phyloP scores from a whole-genome alignment of 2,113 vertebrate genomes.

The Hemichromis elongatus region DNA sequence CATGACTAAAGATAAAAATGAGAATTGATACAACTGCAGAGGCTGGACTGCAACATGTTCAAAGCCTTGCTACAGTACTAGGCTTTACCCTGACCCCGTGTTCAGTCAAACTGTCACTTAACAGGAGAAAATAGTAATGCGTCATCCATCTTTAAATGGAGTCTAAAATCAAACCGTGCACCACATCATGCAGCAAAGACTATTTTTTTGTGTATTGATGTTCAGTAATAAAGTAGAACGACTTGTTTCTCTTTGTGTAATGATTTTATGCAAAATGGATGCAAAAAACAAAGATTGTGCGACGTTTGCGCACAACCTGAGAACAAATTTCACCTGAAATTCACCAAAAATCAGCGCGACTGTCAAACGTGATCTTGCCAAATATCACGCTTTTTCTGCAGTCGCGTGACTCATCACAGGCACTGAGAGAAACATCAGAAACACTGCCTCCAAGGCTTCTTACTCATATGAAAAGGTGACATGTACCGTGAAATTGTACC shows the following conservation, averaged over 20 bases:
- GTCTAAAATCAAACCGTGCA: not conserved
- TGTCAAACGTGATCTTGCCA: not conserved
- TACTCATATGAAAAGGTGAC: not conserved
- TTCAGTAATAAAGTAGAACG: not conserved
- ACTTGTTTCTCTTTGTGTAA: not conserved
- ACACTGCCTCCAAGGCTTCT: accelerated
- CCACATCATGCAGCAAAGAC: not conserved
- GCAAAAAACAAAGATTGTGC: not conserved
- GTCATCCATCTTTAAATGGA: not conserved
- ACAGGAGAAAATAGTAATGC: not conserved
- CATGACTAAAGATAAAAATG: not conserved
- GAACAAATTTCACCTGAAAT: not conserved
- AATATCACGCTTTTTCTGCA: not conserved
- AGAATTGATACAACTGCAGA: not conserved
- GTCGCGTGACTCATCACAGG: not conserved
- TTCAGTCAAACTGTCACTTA: not conserved
- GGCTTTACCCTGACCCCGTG: not conserved
- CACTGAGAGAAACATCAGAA: not conserved
- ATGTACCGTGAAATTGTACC: not conserved
- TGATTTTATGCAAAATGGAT: not conserved
- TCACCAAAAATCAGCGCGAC: not conserved
- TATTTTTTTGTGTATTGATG: accelerated
- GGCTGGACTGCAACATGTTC: not conserved
- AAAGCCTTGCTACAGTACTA: accelerated
- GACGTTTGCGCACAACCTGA: not conserved